Evolutionary conservation across 2,797 vertebrate species (phyloP), one percentile per base, ranked within the genome.

Genomic region (Tragelaphus eurycerus): DNA sequence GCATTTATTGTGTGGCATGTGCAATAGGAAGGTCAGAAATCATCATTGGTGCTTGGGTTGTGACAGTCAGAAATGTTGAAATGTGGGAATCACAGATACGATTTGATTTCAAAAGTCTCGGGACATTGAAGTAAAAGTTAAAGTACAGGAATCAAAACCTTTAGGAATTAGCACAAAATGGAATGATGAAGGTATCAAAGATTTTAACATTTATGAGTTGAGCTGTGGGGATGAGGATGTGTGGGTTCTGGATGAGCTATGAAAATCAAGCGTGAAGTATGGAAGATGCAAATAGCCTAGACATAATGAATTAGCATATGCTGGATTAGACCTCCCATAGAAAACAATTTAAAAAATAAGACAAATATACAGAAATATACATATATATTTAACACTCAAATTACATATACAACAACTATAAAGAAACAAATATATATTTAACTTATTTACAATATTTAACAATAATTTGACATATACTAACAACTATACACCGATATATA

Each of bases 111-210:
- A 85, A 78, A 95, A 93, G 10, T 78, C 38, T 50, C 85, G 14
- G 78, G n/a, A 95, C 59, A 55, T 83, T 16, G 29, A 93, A 88
- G 87, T 52, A 67, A 13, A 88, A 96, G 55, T 85, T 82, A 93
- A 29, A 84, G 60, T 50, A 83, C 0, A 55, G 38, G 2, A 95
- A 76, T 60, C 13, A 93, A 55, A 79, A 92, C 55, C 25, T 90
- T 71, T 19, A 34, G 59, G 38, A 83, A 52, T 54, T 3, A 48
- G 27, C 54, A 5, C 76, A 90, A 82, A 89, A 78, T 50, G n/a
- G 54, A 82, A 94, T n/a, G 17, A 78, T 81, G 81, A 57, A 2
- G 16, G 4, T n/a, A 74, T 23, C 60, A 46, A 84, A 38, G 19
- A 67, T 29, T 43, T 96, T 67, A 50, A 64, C 57, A 76, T 83